Base-by-base conservation (phyloP, 2,113 vertebrate genomes). In the Benitochromis conjunctus region DNA sequence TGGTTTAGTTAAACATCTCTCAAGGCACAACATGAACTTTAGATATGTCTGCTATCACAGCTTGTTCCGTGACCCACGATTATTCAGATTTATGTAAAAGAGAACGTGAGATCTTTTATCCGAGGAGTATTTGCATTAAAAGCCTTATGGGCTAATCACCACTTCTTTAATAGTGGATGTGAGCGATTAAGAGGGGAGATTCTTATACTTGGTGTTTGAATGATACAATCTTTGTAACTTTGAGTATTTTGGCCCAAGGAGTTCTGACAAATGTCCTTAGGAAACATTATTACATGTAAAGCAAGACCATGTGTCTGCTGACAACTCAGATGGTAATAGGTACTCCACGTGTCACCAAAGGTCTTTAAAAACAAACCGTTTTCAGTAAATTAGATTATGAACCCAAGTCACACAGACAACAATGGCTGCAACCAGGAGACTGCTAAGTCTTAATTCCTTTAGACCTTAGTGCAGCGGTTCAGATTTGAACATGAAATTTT, bases 41-140 rank as follows among this genome's bases (percentile, higher is more conserved):
- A 29, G 58, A 80, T 83, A 21, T 5, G 60, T 71, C 71, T 84
- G 38, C 79, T 26, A 10, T 60, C 79, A 34, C 81, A 54, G 85
- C 62, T 38, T 76, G 80, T 71, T 88, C 90, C 38, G 21, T 91
- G 89, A 91, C 89, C 84, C 46, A 29, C 12, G 1, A 62, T 90
- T 88, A 88, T 92, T 90, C 76, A 88, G 81, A 91, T 90, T 79
- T 66, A 87, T 87, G 89, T 88, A 87, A 94, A 91, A 80, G 76
- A 89, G 21, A 46, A 56, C 18, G 56, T 10, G 34, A 74, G 56
- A 11, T 36, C 26, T 85, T 80, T 82, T 24, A 78, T 82, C 69
- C 55, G 3, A 19, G 16, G 55, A 74, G 51, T 43, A 64, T 86
- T 88, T 87, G 80, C 77, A 83, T 82, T 38, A 2, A 86, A 81